Conservation (phyloP, 2,797 vertebrate species). For the Tamandua tetradactyla region DNA sequence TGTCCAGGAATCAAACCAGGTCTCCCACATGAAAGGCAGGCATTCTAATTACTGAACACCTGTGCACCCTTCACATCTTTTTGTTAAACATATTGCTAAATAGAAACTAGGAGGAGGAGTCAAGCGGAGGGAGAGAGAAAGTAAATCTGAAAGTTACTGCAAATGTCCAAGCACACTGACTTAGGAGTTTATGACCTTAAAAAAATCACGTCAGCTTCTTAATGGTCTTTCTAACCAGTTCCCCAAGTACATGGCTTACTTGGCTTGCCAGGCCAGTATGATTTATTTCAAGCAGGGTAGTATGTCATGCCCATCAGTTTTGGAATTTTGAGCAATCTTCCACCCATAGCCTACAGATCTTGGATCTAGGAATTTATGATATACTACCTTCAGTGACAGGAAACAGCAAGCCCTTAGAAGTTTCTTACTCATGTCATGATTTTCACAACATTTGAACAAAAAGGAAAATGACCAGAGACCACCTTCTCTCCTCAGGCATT, state of each 20-base stretch:
- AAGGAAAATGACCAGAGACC: constrained; percentile 37
- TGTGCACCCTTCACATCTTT: too few relatives aligned
- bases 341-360: background rate
- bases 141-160: background rate
- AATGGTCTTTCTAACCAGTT: background rate
- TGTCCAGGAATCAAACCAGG: too few relatives aligned
- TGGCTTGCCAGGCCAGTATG: background rate
- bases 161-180: background rate
- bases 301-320: background rate
- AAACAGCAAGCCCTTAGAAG: background rate
- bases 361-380: background rate
- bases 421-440: constrained; percentile 7
- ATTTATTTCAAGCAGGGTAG: background rate
- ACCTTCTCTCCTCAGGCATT: background rate
- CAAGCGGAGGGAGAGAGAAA: background rate
- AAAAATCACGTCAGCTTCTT: constrained; percentile 24
- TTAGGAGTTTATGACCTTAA: background rate
- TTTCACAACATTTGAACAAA: constrained; percentile 10
- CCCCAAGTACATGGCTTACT: background rate
- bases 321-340: background rate
- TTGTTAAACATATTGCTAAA: background rate
- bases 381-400: background rate
- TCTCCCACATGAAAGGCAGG: too few relatives aligned
- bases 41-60: too few relatives aligned
- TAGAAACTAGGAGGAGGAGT: background rate